Conservation (phyloP, 2,797 vertebrate species). For the Prionace glauca region DNA sequence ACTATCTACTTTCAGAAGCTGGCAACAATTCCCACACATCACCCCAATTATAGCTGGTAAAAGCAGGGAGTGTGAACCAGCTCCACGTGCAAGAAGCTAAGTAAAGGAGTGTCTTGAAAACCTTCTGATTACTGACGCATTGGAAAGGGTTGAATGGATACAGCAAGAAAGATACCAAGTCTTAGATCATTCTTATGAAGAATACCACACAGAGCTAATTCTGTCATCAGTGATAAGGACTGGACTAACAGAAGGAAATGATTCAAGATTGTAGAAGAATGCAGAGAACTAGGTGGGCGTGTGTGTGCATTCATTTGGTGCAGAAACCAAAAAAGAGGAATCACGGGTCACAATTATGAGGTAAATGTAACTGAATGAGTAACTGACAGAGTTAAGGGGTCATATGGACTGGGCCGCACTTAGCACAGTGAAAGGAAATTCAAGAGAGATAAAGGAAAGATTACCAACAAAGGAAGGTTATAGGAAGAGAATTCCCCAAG, state of each 20-base stretch:
- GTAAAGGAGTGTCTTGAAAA: neutral
- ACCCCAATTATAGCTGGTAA: neutral
- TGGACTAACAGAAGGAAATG: neutral
- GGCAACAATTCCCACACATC: neutral
- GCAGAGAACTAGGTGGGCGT: neutral
- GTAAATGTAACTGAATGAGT: neutral
- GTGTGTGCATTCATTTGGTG: neutral
- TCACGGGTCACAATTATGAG: neutral
- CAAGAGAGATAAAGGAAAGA: neutral
- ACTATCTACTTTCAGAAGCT: neutral
- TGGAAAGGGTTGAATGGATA: neutral
- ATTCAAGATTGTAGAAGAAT: neutral
- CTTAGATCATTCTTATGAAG: neutral
- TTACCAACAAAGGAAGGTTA: neutral
- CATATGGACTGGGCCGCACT: neutral
- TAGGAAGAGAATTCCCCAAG: neutral
- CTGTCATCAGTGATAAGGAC: slow-evolving; percentile 12
- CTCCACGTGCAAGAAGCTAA: neutral
- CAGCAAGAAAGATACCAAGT: neutral
- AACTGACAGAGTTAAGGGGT: neutral
- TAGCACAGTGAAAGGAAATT: neutral
- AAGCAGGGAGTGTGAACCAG: neutral
- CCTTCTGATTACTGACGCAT: neutral
- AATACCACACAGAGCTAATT: neutral
- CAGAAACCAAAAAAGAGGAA: neutral